phyloP scores from a whole-genome alignment of 2,797 vertebrate genomes.

The Anguilla pacifica region DNA sequence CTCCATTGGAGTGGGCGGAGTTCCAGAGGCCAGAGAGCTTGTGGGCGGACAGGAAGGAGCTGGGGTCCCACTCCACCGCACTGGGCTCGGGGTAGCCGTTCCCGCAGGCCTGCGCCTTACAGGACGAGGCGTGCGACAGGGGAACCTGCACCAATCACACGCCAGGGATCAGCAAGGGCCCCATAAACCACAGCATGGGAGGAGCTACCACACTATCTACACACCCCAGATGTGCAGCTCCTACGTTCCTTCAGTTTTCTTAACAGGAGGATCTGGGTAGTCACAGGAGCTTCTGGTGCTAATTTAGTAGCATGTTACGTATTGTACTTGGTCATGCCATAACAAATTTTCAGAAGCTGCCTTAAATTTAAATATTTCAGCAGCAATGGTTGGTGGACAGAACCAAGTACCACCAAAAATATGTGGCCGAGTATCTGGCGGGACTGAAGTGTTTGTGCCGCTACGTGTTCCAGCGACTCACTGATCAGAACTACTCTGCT shows the following conservation, averaged over 20 bases:
- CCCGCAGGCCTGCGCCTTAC: constrained; percentile 92
- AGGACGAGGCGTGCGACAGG: constrained; percentile 93
- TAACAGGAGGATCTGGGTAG: background rate
- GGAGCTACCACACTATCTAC: background rate
- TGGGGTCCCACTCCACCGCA: constrained; percentile 98
- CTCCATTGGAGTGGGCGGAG: constrained; percentile 88
- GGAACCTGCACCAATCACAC: constrained; percentile 77
- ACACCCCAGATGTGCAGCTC: background rate
- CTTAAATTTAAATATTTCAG: background rate
- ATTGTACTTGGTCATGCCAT: background rate
- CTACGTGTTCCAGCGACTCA: no score
- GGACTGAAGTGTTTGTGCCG: background rate
- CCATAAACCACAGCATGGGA: background rate
- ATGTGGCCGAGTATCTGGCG: background rate
- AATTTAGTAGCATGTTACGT: background rate
- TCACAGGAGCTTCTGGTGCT: background rate
- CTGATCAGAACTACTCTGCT: background rate
- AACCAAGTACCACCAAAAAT: background rate
- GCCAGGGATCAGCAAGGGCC: background rate
- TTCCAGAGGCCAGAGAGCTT: constrained; percentile 99
- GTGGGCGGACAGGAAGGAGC: constrained; percentile 97
- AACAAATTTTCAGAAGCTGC: background rate
- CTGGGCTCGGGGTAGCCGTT: constrained; percentile 93
- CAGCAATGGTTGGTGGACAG: no score
- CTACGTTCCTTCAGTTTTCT: background rate